phyloP scores from a whole-genome alignment of 2,888 invertebrate species.

The Eulithis testata region DNA sequence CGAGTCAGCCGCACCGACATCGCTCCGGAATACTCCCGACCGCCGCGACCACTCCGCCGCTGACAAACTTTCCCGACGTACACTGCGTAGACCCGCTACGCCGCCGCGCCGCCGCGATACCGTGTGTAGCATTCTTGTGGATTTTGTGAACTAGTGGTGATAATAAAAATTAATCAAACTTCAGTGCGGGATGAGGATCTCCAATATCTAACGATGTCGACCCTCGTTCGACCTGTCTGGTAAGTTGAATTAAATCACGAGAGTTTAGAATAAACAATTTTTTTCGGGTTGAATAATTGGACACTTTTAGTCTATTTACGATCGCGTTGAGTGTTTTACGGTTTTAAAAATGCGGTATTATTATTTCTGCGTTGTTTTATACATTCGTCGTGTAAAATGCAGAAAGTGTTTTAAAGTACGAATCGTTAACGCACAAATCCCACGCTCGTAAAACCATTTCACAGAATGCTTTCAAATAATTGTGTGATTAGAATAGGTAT shows the following conservation, averaged over 20 bases:
- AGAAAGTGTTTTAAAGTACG: constrained; percentile 65
- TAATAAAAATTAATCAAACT: constrained; percentile 50
- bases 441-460: constrained; percentile 85
- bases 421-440: constrained; percentile 81
- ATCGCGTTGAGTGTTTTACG: constrained; percentile 45
- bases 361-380: constrained; percentile 74
- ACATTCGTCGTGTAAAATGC: constrained; percentile 62
- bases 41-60: constrained; percentile 48
- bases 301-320: constrained; percentile 45
- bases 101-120: constrained; percentile 53
- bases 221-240: constrained; percentile 83
- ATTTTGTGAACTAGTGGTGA: constrained; percentile 63
- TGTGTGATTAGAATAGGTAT: constrained; percentile 45
- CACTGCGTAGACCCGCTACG: constrained; percentile 53
- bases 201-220: constrained; percentile 84
- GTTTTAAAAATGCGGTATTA: constrained; percentile 54
- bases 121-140: constrained; percentile 54
- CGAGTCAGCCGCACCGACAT: constrained; percentile 73
- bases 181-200: constrained; percentile 77
- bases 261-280: constrained; percentile 56
- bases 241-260: constrained; percentile 62
- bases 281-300: constrained; percentile 56
- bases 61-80: constrained; percentile 69
- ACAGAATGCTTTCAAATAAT: constrained; percentile 80
- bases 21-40: constrained; percentile 57